Base-by-base conservation (phyloP, 1,140 invertebrate genomes). In the Agrypnia vestita region DNA sequence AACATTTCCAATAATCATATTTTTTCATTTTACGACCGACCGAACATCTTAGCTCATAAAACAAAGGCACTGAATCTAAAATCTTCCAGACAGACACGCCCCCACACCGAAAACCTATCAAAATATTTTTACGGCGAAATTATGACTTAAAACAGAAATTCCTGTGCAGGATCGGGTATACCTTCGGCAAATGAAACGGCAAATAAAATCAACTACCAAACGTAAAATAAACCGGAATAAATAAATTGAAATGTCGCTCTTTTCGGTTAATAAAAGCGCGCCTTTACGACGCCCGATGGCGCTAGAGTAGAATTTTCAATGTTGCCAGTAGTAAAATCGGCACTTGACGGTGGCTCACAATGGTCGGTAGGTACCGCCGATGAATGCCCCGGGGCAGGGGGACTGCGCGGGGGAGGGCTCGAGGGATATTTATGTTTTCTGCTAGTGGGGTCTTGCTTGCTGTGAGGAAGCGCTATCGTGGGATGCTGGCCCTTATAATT, bases 221-320 rank as follows among this genome's bases (percentile, higher is more conserved):
- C 71, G 13, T 53, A 73, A 73, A 73, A 73, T 55, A 73, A 71
- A 71, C 47, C 67, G n/a, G 46, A 13, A 17, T 19, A 71, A 71
- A 71, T 73, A 73, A 55, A 71, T 71, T 71, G 19, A 64, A 43
- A 69, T 21, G 44, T 69, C 15, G 19, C 61, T 49, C 44, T 69
- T 49, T 15, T 17, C 43, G 64, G 64, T 69, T 49, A 69, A 69
- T 69, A 69, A 69, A 69, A 69, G 64, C 4, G 11, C 64, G 13
- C 43, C 49, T 69, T 69, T 69, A 69, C 64, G 64, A 69, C 43
- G 43, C 19, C 46, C 15, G 64, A 69, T 47, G 64, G n/a, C 43
- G 64, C 64, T 17, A 69, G 64, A 3, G 64, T 15, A 46, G 64
- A 17, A 46, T 69, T 69, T 69, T 69, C 43, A 21, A 47, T 17